Base-by-base conservation (phyloP, 2,113 vertebrate species). In the Pachypanchax playfairii region DNA sequence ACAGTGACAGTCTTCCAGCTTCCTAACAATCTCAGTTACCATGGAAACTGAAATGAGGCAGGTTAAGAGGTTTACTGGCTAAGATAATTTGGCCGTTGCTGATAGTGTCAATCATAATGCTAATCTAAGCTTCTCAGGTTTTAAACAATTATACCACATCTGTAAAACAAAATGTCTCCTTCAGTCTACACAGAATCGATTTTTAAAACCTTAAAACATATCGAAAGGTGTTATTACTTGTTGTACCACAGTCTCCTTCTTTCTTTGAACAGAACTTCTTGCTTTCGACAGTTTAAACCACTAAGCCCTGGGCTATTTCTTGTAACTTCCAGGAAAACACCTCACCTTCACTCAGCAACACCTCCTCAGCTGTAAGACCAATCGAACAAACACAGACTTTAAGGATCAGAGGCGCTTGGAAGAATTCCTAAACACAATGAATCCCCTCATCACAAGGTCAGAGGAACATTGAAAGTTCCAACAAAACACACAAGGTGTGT, bases 1-100 rank as follows among this genome's bases (percentile, higher is more conserved):
- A 42, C 35, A 55, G 22, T 56, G 51, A 54, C 59, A 36, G 13
- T 67, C 53, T 50, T 68, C 69, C 63, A 75, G 4, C 54, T 41
- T 51, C 25, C 31, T 41, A 36, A 50, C 35, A 73, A 61, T 44
- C 67, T 36, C 17, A 7, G 56, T 78, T 63, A 67, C 65, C 65
- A 71, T 13, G 43, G 61, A 74, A 73, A 81, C 58, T 2, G 43
- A n/a, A 36, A 29, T 2, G 41, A 0, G 36, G 36, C 0, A 3
- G 29, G 38, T 70, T 25, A 57, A 33, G 39, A 68, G 43, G 47
- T 61, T 57, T 36, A 46, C 35, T 14, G 7, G n/a, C 42, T 49
- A 22, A 21, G 48, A 42, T 36, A 67, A 43, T 48, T 49, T 25
- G 29, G 43, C n/a, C 1, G 9, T 12, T 13, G 7, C 11, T 46